A percentile compares a stretch with the other conserved stretches of the same genome.
Conservation (phyloP, 2,888 invertebrate species). For the Conus canariensis region DNA sequence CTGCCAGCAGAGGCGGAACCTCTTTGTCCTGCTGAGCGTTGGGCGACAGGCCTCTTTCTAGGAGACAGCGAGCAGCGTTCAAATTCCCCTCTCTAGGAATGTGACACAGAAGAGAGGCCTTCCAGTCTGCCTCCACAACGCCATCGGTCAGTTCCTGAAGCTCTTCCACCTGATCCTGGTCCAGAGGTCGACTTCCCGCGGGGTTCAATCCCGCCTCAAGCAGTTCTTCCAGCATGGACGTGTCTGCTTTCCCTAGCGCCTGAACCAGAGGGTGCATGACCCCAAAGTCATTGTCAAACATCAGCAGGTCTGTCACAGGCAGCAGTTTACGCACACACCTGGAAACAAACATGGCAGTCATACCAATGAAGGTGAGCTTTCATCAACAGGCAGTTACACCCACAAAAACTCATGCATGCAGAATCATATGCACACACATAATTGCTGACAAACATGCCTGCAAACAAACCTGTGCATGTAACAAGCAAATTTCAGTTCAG, state of each 20-base stretch:
- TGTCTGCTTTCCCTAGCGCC: constrained; percentile 55
- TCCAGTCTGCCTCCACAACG: constrained; percentile 43
- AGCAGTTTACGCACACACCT: constrained; percentile 66
- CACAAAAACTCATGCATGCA: no score
- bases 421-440: no score
- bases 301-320: constrained; percentile 59
- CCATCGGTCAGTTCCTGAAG: constrained; percentile 48
- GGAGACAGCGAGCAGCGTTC: constrained; percentile 57
- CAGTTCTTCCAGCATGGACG: constrained; percentile 55
- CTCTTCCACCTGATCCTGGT: constrained; percentile 46
- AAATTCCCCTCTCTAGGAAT: constrained; percentile 52
- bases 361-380: neutral
- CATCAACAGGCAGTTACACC: no score
- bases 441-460: no score
- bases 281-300: constrained; percentile 49
- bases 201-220: constrained; percentile 56
- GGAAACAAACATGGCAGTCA: constrained; percentile 38
- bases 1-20: constrained; percentile 66
- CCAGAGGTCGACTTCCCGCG: constrained; percentile 47
- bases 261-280: constrained; percentile 60
- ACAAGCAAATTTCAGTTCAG: no score
- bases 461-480: no score
- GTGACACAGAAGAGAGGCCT: constrained; percentile 55
- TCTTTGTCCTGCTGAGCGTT: constrained; percentile 55
- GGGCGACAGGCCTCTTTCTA: constrained; percentile 59